Evolutionary conservation across 2,113 vertebrate genomes (phyloP), one percentile per base, ranked within the genome.

Genomic region (Gambusia holbrooki): DNA sequence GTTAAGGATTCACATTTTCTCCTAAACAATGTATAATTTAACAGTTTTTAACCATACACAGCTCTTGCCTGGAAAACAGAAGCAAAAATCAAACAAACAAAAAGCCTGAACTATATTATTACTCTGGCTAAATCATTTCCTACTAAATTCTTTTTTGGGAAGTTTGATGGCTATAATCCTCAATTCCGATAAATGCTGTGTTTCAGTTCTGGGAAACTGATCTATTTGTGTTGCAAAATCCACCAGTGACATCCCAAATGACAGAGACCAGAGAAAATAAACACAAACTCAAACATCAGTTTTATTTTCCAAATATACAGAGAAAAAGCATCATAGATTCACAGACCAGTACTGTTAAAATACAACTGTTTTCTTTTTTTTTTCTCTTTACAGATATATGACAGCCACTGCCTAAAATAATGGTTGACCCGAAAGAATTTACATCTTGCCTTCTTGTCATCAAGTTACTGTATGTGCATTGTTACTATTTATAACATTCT

Each of bases 241-340:
- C 30, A 68, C 42, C 33, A 48, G 3, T 15, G 71, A 51, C n/a
- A 48, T 67, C 74, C 60, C 13, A 22, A 79, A 58, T 51, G 42
- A 71, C 13, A 74, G 33, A 71, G 17, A 82, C 33, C 0, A 85
- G 73, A 27, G 54, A 76, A 79, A 72, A 71, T 76, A 69, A 69
- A 88, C 83, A 76, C 87, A 81, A 90, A 86, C 60, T 91, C 85
- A 89, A 85, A 86, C 86, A 72, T 89, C 68, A 79, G 80, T 90
- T 94, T 95, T 93, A 89, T 93, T 93, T 87, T 89, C 91, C 92
- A 94, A 94, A 94, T 95, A 94, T 94, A 95, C 94, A 95, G 93
- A 94, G 93, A 90, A 94, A 94, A 92, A 93, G 92, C 93, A 93
- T 94, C 92, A 94, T 92, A 94, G 90, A 90, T 93, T 95, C 94